Percentiles rank a stretch among this genome's conserved stretches.
Conservation (phyloP, 2,888 invertebrate species). For the Cryptops parisi region DNA sequence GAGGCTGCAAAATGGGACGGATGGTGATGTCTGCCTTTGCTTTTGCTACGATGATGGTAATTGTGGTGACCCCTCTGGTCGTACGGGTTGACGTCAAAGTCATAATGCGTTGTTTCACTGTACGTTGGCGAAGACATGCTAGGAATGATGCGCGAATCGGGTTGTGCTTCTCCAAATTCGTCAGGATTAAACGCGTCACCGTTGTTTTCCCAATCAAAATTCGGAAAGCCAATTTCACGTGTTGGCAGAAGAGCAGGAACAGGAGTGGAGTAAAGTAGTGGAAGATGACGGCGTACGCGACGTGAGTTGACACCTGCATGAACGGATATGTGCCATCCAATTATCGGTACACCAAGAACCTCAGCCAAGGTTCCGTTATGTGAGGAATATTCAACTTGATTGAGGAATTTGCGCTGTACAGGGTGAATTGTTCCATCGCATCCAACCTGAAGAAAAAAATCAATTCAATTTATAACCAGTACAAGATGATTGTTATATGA, state of each 20-base stretch:
- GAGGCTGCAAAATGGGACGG: constrained; percentile 10
- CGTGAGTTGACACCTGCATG: constrained; percentile 29
- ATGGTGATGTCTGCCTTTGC: constrained; percentile 11
- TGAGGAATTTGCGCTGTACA: neutral
- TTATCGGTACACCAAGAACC: constrained; percentile 49
- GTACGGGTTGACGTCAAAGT: constrained; percentile 17
- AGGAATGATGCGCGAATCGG: constrained; percentile 28
- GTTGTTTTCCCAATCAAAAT: constrained; percentile 33
- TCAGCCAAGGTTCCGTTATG: constrained; percentile 55
- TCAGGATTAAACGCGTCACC: constrained; percentile 23
- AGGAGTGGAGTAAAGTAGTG: constrained; percentile 22
- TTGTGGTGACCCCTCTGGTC: constrained; percentile 30
- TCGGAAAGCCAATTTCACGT: constrained; percentile 22
- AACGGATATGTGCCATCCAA: constrained; percentile 53
- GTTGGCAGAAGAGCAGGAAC: constrained; percentile 24
- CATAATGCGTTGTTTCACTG: constrained; percentile 19
- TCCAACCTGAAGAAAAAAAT: constrained; percentile 45
- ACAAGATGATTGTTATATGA: neutral
- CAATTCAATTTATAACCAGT: neutral
- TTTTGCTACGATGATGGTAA: constrained; percentile 31
- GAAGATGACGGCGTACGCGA: constrained; percentile 30
- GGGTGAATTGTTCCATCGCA: constrained; percentile 52
- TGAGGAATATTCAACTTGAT: constrained; percentile 45
- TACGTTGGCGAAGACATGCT: constrained; percentile 31
- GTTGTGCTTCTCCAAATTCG: constrained; percentile 24